Conservation (phyloP, 30 jellyfish, hydroid and myxozoan species). For the Aurelia aurita region DNA sequence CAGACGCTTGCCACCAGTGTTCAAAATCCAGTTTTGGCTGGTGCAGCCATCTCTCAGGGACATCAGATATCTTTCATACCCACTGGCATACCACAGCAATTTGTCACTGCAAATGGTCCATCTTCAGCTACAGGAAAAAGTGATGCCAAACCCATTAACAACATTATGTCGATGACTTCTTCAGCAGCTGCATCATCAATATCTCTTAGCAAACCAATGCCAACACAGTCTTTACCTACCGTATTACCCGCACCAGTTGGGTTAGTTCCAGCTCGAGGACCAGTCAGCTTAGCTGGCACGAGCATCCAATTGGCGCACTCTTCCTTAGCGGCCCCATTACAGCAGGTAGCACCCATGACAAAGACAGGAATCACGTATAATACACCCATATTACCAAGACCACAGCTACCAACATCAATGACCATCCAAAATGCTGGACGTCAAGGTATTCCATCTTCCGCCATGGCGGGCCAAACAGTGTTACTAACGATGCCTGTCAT, state of each 20-base stretch:
- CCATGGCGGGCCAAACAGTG: conserved; percentile 49
- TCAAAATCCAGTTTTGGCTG: not conserved
- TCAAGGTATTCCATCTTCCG: conserved; percentile 35
- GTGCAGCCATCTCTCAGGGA: not conserved
- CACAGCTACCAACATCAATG: conserved; percentile 25
- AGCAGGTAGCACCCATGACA: conserved; percentile 2
- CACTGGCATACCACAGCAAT: not conserved
- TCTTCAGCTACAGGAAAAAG: not conserved
- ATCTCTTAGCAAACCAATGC: too few species aligned
- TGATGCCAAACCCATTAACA: too few species aligned
- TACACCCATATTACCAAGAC: conserved; percentile 71
- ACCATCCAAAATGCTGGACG: not conserved
- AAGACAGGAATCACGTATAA: conserved; percentile 40
- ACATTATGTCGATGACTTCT: too few species aligned
- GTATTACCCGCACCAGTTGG: not conserved
- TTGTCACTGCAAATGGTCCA: not conserved
- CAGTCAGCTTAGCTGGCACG: not conserved
- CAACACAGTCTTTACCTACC: not conserved
- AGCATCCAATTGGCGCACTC: not conserved
- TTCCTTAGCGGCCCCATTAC: conserved; percentile 9
- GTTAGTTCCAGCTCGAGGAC: not conserved
- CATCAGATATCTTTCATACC: not conserved
- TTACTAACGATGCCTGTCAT: conserved; percentile 55
- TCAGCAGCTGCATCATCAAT: too few species aligned
- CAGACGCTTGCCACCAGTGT: not conserved